Evolutionary conservation across 35 echinoderm and acorn worm species (phyloP).

Genomic region (Apostichopus californicus): DNA sequence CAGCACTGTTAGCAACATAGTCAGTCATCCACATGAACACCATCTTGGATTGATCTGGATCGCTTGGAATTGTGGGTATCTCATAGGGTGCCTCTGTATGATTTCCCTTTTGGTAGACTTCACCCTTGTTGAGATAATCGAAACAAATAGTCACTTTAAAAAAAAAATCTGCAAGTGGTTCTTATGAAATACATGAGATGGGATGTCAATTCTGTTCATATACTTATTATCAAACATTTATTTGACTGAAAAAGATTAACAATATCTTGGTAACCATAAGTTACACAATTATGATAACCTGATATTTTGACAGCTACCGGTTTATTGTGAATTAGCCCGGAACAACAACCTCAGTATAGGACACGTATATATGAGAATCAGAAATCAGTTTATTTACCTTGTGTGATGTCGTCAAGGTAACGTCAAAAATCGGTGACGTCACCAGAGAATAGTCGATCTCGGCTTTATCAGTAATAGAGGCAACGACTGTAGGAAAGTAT

Average conservation of each 20-base stretch:
- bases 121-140: neutral
- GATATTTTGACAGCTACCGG: too few relatives aligned
- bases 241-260: too few relatives aligned
- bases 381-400: neutral
- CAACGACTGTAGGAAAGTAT: conserved; percentile 21
- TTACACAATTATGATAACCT: too few relatives aligned
- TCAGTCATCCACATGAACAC: conserved; percentile 76
- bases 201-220: too few relatives aligned
- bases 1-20: conserved; percentile 63
- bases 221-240: too few relatives aligned
- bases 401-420: neutral
- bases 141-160: neutral
- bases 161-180: neutral
- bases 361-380: too few relatives aligned
- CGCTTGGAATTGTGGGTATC: conserved; percentile 43
- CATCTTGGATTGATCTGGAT: conserved; percentile 52
- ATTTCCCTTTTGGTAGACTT: conserved; percentile 23
- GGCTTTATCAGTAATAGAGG: conserved; percentile 18
- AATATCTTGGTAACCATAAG: too few relatives aligned
- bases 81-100: conserved; percentile 35
- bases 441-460: conserved; percentile 17
- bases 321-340: too few relatives aligned
- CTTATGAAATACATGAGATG: too few relatives aligned
- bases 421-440: neutral
- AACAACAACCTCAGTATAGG: too few relatives aligned